Evolutionary conservation across 2,888 invertebrate genomes (phyloP), one percentile per base, ranked within the genome.

Genomic region (Liopterus haemorrhoidalis): DNA sequence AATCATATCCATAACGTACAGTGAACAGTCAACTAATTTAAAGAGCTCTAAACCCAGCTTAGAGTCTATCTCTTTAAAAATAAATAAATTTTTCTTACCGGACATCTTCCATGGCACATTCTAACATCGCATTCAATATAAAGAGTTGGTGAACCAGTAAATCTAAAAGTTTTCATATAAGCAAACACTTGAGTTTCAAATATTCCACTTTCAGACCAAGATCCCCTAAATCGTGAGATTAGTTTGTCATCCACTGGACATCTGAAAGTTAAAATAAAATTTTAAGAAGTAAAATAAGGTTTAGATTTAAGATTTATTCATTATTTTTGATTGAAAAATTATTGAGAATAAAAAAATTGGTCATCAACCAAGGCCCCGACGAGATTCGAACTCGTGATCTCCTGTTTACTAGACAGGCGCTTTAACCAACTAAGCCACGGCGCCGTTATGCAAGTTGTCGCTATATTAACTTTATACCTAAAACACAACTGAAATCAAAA

Each of bases 61-160:
- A n/a, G n/a, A n/a, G n/a, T n/a, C n/a, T n/a, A n/a, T 6, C 24
- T 15, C n/a, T 19, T 21, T n/a, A n/a, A n/a, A n/a, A n/a, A n/a
- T n/a, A n/a, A n/a, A n/a, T n/a, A n/a, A n/a, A n/a, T n/a, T 9
- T 18, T 46, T 71, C 81, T 79, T 68, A 93, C 93, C 58, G 92
- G 93, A 72, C 93, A 93, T 57, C 90, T 74, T 49, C 93, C 93
- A 66, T 93, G 93, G 65, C 93, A 93, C 93, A 93, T 93, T 55
- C 92, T 74, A 21, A 93, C 92, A 67, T 93, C 93, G 60, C 93
- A 93, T 70, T 93, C 93, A 49, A 93, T 90, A 65, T 93, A 93
- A 3, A 93, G 75, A 4, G 93, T 92, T 0, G 93, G 93, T 0
- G 92, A 92, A 16, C 92, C 92, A 1, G 92, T 93, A 67, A 93